Base-by-base conservation (phyloP, 2,888 invertebrate genomes). In the Tromatobia lineatoria region DNA sequence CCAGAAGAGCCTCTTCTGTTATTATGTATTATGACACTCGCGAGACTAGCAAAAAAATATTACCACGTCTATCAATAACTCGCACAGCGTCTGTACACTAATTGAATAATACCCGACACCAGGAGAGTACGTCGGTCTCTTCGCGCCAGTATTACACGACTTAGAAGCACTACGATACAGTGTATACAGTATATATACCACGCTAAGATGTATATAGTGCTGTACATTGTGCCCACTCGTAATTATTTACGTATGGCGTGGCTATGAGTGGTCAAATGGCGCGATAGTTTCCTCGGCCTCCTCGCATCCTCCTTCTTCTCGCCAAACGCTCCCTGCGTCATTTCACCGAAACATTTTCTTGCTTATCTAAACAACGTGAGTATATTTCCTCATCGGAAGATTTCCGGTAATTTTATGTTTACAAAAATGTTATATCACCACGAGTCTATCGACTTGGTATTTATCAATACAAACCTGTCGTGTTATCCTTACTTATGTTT, bases 241-340 rank as follows among this genome's bases (percentile, higher is more conserved):
- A 84, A 81, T 84, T 84, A 84, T 84, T 84, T 84, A 71, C 84
- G 78, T 78, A 84, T 79, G 78, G 80, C 77, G 74, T 54, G 76
- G 74, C 25, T 64, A 15, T 50, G 83, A 80, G 73, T 73, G 13
- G 76, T 69, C 61, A 74, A 84, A 84, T 70, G 77, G 29, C 80
- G 54, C 45, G 61, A 45, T 18, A 78, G 23, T 70, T 69, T 42
- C 25, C 69, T 20, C 77, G 54, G n/a, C 10, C 38, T 64, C 20
- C 61, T 64, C 52, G 42, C 52, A 59, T 69, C 38, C 45, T 47
- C 42, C 29, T 67, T 45, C 73, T 47, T 61, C 18, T 15, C 25
- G 45, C 25, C 18, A 10, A 42, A 7, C 15, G 15, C 29, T 47
- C 61, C 11, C 4, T n/a, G 23, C 47, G n/a, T 29, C 47, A 20